These are phyloP conservation scores for Brevimyrus niger DNA, from an alignment of 2,113 vertebrate genomes.

Conservation along the genomic window DNA sequence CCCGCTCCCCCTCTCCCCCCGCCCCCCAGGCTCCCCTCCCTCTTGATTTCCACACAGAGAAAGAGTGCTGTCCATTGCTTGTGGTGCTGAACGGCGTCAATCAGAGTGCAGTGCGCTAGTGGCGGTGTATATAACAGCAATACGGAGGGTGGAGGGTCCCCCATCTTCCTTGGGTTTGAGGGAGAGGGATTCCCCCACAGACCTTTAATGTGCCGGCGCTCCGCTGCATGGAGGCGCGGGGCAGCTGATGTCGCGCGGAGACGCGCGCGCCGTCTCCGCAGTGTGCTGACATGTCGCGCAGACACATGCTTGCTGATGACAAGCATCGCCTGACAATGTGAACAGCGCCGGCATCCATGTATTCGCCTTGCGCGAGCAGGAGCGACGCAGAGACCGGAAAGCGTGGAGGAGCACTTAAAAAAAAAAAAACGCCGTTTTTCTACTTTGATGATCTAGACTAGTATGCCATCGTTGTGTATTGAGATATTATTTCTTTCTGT, in stretches of 20 bases:
- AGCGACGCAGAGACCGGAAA: background rate
- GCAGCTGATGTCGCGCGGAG: constrained; percentile 29
- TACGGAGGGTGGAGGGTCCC: background rate
- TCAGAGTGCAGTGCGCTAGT: background rate
- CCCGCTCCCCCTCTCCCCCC: constrained; percentile 6
- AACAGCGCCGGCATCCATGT: background rate
- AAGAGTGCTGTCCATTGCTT: constrained; percentile 40
- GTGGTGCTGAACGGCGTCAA: constrained; percentile 43
- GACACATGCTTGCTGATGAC: constrained; percentile 28
- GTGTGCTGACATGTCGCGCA: constrained; percentile 32
- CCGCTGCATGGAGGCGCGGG: constrained; percentile 12
- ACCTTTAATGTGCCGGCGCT: constrained; percentile 14
- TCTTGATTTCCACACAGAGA: background rate
- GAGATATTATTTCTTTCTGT: background rate
- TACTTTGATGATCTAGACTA: background rate
- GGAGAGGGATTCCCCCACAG: constrained; percentile 30
- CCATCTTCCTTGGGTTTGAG: constrained; percentile 12
- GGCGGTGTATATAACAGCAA: background rate
- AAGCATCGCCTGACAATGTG: constrained; percentile 19
- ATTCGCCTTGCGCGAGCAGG: background rate
- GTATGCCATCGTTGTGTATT: background rate
- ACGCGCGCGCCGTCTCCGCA: constrained; percentile 24
- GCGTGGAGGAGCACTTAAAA: background rate
- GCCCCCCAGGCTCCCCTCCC: background rate
- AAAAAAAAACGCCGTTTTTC: background rate